Evolutionary conservation across 2,888 invertebrate species (phyloP).

Genomic region (Aphodius sticticus): DNA sequence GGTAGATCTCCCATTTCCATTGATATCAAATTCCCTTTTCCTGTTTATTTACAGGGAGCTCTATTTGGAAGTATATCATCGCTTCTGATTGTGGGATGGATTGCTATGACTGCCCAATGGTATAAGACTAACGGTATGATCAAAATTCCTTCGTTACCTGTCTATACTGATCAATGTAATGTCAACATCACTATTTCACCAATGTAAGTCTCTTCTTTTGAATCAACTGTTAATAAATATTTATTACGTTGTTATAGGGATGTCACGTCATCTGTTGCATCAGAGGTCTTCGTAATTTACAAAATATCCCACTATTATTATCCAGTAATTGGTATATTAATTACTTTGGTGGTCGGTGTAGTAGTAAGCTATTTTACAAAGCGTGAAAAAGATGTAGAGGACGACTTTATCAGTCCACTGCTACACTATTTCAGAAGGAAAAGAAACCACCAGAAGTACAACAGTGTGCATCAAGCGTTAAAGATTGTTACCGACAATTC

Average conservation of each 20-base stretch:
- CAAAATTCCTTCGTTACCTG: constrained; percentile 51
- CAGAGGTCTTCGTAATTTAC: constrained; percentile 58
- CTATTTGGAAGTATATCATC: constrained; percentile 32
- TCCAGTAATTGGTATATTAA: constrained; percentile 68
- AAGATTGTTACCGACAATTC: neutral
- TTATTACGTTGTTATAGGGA: constrained; percentile 53
- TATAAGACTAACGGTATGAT: constrained; percentile 45
- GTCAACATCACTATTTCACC: neutral
- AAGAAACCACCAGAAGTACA: neutral
- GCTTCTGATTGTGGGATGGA: constrained; percentile 46
- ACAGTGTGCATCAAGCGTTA: neutral
- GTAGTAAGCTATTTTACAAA: constrained; percentile 70
- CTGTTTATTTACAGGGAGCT: constrained; percentile 52
- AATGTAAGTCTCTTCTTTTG: neutral
- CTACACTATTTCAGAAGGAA: constrained; percentile 57
- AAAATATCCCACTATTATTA: constrained; percentile 75
- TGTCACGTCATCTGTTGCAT: neutral
- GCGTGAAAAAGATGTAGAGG: constrained; percentile 65
- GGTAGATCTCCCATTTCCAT: constrained; percentile 51
- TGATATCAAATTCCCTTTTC: neutral
- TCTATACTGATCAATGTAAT: constrained; percentile 40
- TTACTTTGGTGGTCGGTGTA: constrained; percentile 68
- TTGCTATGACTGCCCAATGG: constrained; percentile 50
- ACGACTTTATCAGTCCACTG: constrained; percentile 66
- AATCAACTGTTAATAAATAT: neutral